Evolutionary conservation across 2,888 invertebrate genomes (phyloP).

Genomic region (Dryocosmus kuriphilus): DNA sequence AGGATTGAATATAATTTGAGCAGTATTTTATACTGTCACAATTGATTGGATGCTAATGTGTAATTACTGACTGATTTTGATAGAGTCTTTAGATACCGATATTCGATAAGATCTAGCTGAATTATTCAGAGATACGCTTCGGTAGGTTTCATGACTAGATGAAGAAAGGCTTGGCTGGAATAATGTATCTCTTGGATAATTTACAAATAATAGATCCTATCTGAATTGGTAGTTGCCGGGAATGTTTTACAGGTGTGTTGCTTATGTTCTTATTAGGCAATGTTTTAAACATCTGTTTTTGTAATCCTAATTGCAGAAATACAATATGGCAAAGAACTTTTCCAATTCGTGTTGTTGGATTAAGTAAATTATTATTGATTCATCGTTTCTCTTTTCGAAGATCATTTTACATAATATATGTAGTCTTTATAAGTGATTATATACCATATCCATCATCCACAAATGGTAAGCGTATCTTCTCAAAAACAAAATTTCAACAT

Average conservation of each 20-base stretch:
- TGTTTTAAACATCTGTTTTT: not conserved
- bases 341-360: too few species aligned
- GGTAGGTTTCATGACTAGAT: not conserved
- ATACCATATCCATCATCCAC: too few species aligned
- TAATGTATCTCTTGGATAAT: not conserved
- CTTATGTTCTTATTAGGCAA: not conserved
- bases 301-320: not conserved
- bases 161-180: not conserved
- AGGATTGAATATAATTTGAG: not conserved
- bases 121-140: slow-evolving; percentile 26
- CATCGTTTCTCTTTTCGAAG: too few species aligned
- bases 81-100: slow-evolving; percentile 12
- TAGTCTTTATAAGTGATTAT: too few species aligned
- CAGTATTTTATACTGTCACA: not conserved
- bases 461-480: not conserved
- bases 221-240: not conserved
- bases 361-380: too few species aligned
- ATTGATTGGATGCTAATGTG: not conserved
- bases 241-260: not conserved
- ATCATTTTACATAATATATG: too few species aligned
- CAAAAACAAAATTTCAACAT: not conserved
- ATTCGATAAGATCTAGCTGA: slow-evolving; percentile 13
- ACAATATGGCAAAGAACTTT: too few species aligned
- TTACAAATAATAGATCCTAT: not conserved
- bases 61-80: slow-evolving; percentile 22